Evolutionary conservation across 2,888 invertebrate genomes (phyloP).

Genomic region (Lepidochrysops patricia): DNA sequence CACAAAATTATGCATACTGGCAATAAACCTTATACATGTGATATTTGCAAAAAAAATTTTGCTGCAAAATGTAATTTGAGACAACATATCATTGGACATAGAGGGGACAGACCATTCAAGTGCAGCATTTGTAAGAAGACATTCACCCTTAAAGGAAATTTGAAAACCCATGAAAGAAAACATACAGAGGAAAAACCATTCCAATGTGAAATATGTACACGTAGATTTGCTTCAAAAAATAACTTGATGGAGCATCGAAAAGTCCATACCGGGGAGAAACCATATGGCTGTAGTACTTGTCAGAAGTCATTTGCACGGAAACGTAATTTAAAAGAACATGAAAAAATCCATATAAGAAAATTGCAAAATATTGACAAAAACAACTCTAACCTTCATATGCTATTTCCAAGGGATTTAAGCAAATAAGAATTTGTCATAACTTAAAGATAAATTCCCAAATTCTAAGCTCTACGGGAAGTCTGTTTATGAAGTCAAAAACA

Average conservation of each 20-base stretch:
- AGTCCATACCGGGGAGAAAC: slow-evolving; percentile 4
- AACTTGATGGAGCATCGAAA: slow-evolving; percentile 4
- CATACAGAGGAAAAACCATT: not conserved
- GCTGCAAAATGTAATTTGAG: slow-evolving; percentile 1
- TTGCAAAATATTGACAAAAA: not conserved
- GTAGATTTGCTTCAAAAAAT: not conserved
- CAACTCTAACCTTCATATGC: not conserved
- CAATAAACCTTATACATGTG: slow-evolving; percentile 3
- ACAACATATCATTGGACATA: slow-evolving; percentile 4
- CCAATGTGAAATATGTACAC: not conserved
- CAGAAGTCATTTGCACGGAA: not conserved
- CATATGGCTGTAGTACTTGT: not conserved
- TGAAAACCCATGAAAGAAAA: slow-evolving; percentile 2
- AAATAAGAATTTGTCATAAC: not conserved
- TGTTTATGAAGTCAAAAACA: too few relatives aligned
- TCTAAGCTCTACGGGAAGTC: too few relatives aligned
- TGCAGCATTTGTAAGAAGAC: not conserved
- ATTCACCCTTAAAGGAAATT: slow-evolving; percentile 1
- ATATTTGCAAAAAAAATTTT: slow-evolving; percentile 8
- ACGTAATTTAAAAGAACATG: slow-evolving; percentile 6
- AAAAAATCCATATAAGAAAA: slow-evolving; percentile 1
- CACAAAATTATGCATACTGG: slow-evolving; percentile 2
- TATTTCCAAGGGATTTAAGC: not conserved
- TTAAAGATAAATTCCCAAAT: too few relatives aligned
- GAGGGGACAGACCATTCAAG: not conserved